Base-by-base conservation (phyloP, 2,888 invertebrate species). In the Aphelenchoides bicaudatus region DNA sequence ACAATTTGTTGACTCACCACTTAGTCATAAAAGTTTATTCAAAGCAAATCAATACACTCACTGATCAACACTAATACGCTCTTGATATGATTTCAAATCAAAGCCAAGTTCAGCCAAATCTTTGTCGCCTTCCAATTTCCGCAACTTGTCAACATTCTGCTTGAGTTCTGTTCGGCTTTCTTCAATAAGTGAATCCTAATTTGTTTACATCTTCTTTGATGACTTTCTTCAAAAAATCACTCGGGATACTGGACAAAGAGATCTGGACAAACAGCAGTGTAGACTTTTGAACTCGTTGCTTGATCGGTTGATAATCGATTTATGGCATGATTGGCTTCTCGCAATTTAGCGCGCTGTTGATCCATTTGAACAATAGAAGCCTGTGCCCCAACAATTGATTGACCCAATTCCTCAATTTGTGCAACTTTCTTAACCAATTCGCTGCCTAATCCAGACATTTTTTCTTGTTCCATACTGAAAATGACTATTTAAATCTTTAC, bases 161-260 rank as follows among this genome's bases (percentile, higher is more conserved):
- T 29, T 19, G 1, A 53, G 25, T 28, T 54, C 55, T 25, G 23
- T 52, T 23, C 28, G 50, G 13, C 30, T 53, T 10, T 55, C 50
- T 2, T 28, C 50, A 23, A 53, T 53, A 21, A n/a, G 43, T 43
- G 8, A 8, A 10, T 21, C 25, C 43, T 6, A 30, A 29, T 25
- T 49, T n/a, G 21, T 4, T 13, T 29, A 30, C n/a, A 34, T 49
- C 50, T n/a, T 21, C 31, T n/a, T 49, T 29, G 34, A 49, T 13
- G 31, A 19, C 16, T n/a, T 28, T 21, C 13, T 23, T 16, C 3
- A 49, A 23, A 34, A 30, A 49, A 21, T 43, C 43, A 25, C n/a
- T 51, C 28, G 19, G 52, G 52, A 30, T 37, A 51, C 30, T 51
- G 47, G 19, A 51, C 52, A 37, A 51, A 34, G 21, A 51, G 52